Conservation (phyloP, 2,113 vertebrate genomes). For the Forbesichthys agassizii region DNA sequence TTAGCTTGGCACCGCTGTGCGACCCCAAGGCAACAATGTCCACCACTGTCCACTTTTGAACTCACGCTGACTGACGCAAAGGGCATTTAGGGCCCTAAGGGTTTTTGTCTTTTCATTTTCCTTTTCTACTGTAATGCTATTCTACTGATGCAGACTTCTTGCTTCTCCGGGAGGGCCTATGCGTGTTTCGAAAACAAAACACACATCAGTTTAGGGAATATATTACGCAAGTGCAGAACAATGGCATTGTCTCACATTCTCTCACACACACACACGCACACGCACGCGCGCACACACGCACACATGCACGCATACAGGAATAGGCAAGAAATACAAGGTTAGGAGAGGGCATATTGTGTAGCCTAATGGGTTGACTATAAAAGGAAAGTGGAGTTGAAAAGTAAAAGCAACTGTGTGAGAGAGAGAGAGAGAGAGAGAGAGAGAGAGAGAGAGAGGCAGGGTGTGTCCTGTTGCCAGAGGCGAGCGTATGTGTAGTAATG, state of each 20-base stretch:
- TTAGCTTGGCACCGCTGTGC: constrained; percentile 11
- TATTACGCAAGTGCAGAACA: constrained; percentile 9
- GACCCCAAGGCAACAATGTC: constrained; percentile 29
- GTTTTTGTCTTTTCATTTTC: constrained; percentile 12
- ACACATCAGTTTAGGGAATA: no score
- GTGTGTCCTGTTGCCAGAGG: constrained; percentile 14
- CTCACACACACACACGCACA: constrained; percentile 21
- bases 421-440: neutral
- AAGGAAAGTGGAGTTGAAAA: constrained; percentile 8
- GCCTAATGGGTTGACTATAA: neutral
- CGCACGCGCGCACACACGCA: neutral
- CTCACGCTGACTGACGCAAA: constrained; percentile 15
- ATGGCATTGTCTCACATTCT: constrained; percentile 35
- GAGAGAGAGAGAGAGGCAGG: neutral
- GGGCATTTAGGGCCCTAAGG: constrained; percentile 8
- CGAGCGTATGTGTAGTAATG: constrained; percentile 13
- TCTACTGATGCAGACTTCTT: no score
- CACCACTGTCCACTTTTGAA: constrained; percentile 45
- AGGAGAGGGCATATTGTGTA: constrained; percentile 3
- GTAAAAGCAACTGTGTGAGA: constrained; percentile 5
- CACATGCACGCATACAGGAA: neutral
- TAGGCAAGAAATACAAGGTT: constrained; percentile 25
- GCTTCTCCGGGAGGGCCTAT: no score
- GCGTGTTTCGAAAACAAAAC: no score
- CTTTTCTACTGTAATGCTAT: neutral